These are phyloP conservation scores for Phoeniculus purpureus DNA, from an alignment of 2,797 vertebrate species.

Conservation along the genomic window DNA sequence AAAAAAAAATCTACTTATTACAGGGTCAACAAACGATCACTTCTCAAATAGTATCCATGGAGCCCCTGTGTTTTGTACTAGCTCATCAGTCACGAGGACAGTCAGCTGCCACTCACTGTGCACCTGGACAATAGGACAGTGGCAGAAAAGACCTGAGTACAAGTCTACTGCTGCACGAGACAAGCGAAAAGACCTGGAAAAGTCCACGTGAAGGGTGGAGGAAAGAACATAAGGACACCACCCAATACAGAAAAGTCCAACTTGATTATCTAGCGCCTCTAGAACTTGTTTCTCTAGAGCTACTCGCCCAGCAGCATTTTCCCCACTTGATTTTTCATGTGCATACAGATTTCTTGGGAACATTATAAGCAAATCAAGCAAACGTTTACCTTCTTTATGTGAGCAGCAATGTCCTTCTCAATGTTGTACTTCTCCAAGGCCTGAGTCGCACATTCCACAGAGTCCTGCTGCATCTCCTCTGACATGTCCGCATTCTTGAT, in stretches of 20 bases:
- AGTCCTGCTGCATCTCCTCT: slow-evolving; percentile 90
- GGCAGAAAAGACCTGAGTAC: not conserved
- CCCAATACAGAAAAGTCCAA: not conserved
- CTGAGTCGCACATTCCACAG: slow-evolving; percentile 96
- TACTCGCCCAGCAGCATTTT: not conserved
- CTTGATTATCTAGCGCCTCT: not conserved
- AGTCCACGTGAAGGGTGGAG: not conserved
- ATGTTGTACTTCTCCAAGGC: slow-evolving; percentile 98
- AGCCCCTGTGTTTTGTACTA: not conserved
- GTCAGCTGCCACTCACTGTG: not conserved
- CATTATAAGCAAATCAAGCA: too few relatives aligned
- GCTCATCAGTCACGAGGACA: not conserved
- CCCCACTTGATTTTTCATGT: not conserved
- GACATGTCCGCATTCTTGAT: slow-evolving; percentile 30
- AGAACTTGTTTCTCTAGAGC: slow-evolving; percentile 29
- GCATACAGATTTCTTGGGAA: not conserved
- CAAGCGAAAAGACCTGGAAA: not conserved
- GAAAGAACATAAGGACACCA: not conserved
- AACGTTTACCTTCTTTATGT: slow-evolving; percentile 91
- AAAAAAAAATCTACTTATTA: not conserved
- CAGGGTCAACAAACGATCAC: not conserved
- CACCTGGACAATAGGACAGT: not conserved
- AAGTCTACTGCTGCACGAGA: not conserved
- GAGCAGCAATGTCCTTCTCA: slow-evolving; percentile 96
- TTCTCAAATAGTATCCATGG: not conserved